Evolutionary conservation across 2,888 invertebrate species (phyloP), one percentile per base, ranked within the genome.

Genomic region (Conomelus anceps): DNA sequence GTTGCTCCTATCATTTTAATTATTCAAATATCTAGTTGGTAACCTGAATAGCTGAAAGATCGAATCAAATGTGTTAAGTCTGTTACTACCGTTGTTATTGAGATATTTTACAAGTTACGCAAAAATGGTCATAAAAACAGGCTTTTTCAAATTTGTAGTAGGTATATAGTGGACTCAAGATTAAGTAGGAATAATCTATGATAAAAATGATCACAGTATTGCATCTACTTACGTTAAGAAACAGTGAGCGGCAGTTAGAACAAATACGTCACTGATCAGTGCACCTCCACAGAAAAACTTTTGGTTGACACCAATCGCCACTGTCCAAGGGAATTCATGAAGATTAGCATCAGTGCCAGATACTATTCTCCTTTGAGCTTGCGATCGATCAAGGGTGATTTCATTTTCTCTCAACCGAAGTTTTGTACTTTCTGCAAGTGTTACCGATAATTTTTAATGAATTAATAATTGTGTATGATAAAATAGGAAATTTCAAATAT

Each of bases 221-320:
- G 85, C 84, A 86, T 20, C 26, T 26, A 91, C 91, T 91, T 91
- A 93, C 93, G 93, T 92, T 91, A 93, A 91, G 23, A 93, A 91
- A 89, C 93, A 93, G 90, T 93, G 93, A 4, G 93, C 93, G n/a
- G 93, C 93, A 4, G 93, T 93, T 7, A 93, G 90, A 29, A 93
- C 92, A 23, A 92, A 92, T 3, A 91, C 90, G 41, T 92, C 92
- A 34, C 92, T 92, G 88, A 93, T 92, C 22, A 93, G 92, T 3
- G 93, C 93, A 22, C 93, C 93, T 0, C 93, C 93, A 90, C 93
- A 93, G 90, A 93, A 93, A 91, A 93, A 93, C 87, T 92, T 92
- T n/a, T 92, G 92, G 23, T 92, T 91, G 89, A 93, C 91, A 22
- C 92, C 92, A 88, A 93, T 92, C 84, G 93, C 93, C 6, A 92